Evolutionary conservation across 2,888 invertebrate genomes (phyloP).

Genomic region (Leptopilina myrica): DNA sequence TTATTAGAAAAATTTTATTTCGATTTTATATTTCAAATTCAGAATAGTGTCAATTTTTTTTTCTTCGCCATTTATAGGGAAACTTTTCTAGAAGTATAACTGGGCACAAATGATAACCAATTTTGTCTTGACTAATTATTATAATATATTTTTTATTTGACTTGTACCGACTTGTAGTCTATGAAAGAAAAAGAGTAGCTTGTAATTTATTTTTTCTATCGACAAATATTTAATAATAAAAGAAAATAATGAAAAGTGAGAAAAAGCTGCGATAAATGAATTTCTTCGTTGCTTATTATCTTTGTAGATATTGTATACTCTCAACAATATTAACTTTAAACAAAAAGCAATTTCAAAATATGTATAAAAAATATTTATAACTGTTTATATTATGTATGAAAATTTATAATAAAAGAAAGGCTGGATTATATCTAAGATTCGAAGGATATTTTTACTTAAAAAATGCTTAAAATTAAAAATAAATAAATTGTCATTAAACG

Average conservation of each 20-base stretch:
- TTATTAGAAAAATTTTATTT: no score
- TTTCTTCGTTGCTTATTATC: slow-evolving; percentile 16
- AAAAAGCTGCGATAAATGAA: background rate
- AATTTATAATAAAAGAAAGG: slow-evolving; percentile 24
- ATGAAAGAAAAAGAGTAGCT: background rate
- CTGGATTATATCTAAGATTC: background rate
- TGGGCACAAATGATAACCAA: slow-evolving; percentile 18
- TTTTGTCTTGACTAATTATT: background rate
- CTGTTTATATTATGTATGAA: slow-evolving; percentile 18
- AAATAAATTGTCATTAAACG: no score
- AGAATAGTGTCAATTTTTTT: background rate
- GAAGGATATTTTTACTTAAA: background rate
- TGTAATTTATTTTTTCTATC: slow-evolving; percentile 27
- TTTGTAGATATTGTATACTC: slow-evolving; percentile 31
- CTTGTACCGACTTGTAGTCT: background rate
- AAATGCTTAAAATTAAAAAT: background rate
- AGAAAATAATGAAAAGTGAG: background rate
- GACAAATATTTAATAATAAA: slow-evolving; percentile 11
- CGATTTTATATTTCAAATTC: no score
- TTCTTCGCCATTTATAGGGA: background rate
- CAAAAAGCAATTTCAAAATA: slow-evolving; percentile 3
- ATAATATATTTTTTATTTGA: background rate
- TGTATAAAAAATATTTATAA: background rate
- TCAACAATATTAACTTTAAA: background rate
- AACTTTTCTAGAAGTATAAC: slow-evolving; percentile 1